A percentile compares a stretch with the other conserved stretches of the same genome.
Conservation (phyloP, 2,888 invertebrate genomes). For the Drosophila colorata region DNA sequence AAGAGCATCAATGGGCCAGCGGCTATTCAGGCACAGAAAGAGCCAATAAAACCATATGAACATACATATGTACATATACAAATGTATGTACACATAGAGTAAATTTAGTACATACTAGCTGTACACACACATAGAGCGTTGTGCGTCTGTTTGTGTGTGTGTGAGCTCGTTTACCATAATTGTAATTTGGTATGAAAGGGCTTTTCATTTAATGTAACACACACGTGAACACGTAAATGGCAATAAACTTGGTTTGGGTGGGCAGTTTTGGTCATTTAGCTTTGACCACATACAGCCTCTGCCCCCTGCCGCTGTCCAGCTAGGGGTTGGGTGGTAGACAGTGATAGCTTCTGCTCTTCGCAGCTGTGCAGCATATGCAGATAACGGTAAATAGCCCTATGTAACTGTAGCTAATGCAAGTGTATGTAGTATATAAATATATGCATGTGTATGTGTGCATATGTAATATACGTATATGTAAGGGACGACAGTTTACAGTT, state of each 20-base stretch:
- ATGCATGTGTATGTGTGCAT: constrained; percentile 15
- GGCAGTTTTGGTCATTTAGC: constrained; percentile 57
- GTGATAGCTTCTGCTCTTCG: constrained; percentile 12
- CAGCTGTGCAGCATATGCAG: constrained; percentile 68
- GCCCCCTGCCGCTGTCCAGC: not conserved
- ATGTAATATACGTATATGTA: constrained; percentile 25
- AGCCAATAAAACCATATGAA: constrained; percentile 29
- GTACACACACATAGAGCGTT: too few species aligned
- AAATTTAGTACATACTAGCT: not conserved
- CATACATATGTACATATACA: not conserved
- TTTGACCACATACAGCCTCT: constrained; percentile 32
- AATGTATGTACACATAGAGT: not conserved
- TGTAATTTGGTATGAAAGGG: constrained; percentile 72
- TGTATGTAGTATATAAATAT: constrained; percentile 1
- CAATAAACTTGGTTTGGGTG: constrained; percentile 27
- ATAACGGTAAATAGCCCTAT: constrained; percentile 73
- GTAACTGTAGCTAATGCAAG: constrained; percentile 22
- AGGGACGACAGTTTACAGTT: constrained; percentile 56
- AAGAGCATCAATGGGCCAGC: constrained; percentile 47
- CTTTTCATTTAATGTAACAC: constrained; percentile 69
- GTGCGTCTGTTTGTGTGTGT: constrained; percentile 3
- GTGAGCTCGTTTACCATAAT: constrained; percentile 61
- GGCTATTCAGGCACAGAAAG: constrained; percentile 40
- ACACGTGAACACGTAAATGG: constrained; percentile 35
- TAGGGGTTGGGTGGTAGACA: constrained; percentile 23